A percentile compares a stretch with the other conserved stretches of the same genome.
Evolutionary conservation across 2,113 vertebrate genomes (phyloP).

Genomic region (Phoxinus phoxinus): DNA sequence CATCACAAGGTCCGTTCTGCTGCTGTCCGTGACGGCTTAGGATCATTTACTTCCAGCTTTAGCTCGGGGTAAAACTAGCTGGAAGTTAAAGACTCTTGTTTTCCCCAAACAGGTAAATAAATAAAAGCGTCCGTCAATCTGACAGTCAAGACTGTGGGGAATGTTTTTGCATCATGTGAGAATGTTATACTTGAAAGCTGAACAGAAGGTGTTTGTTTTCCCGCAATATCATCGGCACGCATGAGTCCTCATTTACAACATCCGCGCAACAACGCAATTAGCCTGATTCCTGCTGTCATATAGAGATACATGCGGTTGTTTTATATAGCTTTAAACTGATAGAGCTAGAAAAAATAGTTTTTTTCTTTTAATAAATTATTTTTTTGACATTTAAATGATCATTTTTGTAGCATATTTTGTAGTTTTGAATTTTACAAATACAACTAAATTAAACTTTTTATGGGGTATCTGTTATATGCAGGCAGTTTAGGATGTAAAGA

Average conservation of each 20-base stretch:
- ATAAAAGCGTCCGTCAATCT: conserved; percentile 58
- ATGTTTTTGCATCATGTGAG: conserved; percentile 53
- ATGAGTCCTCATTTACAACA: not conserved
- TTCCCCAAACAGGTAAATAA: conserved; percentile 57
- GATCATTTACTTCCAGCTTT: conserved; percentile 52
- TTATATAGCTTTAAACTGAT: conserved; percentile 11
- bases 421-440: not conserved
- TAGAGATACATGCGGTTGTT: not conserved
- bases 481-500: too few species aligned
- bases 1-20: not conserved
- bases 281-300: not conserved
- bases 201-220: conserved; percentile 45
- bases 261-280: conserved; percentile 5
- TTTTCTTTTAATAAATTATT: not conserved
- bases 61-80: conserved; percentile 57
- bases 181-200: conserved; percentile 36
- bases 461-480: too few species aligned
- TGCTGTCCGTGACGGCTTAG: conserved; percentile 26
- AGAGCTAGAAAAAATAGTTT: not conserved
- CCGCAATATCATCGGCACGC: conserved; percentile 4
- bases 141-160: conserved; percentile 46
- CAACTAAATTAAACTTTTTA: not conserved
- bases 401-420: not conserved
- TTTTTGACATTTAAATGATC: not conserved
- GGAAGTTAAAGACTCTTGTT: conserved; percentile 65